Evolutionary conservation across 1,140 invertebrate species (phyloP).

Genomic region (Drosophila sucinea): DNA sequence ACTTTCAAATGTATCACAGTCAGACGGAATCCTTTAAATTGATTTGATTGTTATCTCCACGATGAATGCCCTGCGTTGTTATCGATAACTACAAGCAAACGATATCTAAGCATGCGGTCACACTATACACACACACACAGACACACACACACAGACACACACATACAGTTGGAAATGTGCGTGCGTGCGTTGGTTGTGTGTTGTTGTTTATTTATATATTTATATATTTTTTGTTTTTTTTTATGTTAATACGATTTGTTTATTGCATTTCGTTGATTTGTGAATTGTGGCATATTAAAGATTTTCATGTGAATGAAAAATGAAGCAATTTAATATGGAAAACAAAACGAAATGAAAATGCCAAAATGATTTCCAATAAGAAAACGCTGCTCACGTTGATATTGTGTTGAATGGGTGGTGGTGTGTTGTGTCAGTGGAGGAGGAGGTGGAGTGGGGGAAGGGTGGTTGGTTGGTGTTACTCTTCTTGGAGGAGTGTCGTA

Average conservation of each 20-base stretch:
- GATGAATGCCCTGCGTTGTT: neutral
- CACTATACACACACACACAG: neutral
- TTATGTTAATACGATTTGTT: conserved; percentile 43
- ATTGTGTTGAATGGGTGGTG: conserved; percentile 14
- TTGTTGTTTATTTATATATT: conserved; percentile 12
- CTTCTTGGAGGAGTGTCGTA: conserved; percentile 1
- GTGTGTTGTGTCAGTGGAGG: neutral
- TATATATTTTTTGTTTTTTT: conserved; percentile 49
- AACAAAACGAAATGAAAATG: conserved; percentile 13
- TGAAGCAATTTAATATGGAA: conserved; percentile 7
- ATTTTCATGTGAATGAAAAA: neutral
- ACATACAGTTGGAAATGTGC: conserved; percentile 11
- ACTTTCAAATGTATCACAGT: no score
- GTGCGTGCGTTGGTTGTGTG: conserved; percentile 39
- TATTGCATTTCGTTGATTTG: conserved; percentile 31
- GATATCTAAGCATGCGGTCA: neutral
- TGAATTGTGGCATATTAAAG: conserved; percentile 5
- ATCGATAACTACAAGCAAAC: neutral
- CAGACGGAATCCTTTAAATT: no score
- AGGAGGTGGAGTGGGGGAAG: neutral
- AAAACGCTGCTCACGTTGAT: conserved; percentile 21
- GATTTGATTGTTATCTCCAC: no score
- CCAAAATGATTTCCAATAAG: conserved; percentile 38
- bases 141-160: neutral
- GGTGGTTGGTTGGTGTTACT: neutral